phyloP scores from a whole-genome alignment of 1,140 invertebrate genomes.

The Heliothis subflexa region DNA sequence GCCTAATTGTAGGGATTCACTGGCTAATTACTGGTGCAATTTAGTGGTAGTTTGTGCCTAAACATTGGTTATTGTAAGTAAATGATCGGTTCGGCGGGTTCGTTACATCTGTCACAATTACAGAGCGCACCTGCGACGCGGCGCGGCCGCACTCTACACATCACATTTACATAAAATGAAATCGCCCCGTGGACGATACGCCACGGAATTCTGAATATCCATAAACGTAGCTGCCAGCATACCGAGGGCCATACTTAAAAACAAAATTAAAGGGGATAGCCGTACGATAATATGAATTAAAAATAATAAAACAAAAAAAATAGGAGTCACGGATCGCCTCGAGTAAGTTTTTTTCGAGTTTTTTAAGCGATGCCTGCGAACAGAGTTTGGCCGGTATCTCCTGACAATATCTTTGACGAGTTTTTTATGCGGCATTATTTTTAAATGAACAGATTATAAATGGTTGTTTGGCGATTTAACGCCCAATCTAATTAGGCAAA shows the following conservation, averaged over 20 bases:
- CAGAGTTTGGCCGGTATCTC: conserved; percentile 77
- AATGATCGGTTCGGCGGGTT: conserved; percentile 40
- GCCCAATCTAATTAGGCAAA: conserved; percentile 86
- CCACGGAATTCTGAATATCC: conserved; percentile 83
- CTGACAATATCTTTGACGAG: conserved; percentile 86
- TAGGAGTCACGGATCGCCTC: conserved; percentile 85
- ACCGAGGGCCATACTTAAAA: conserved; percentile 85
- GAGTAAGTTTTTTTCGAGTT: conserved; percentile 74
- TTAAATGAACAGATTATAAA: conserved; percentile 86
- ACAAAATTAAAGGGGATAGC: conserved; percentile 86
- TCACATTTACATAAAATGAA: conserved; percentile 82
- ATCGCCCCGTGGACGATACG: conserved; percentile 74
- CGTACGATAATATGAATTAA: conserved; percentile 86
- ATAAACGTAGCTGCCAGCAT: conserved; percentile 84
- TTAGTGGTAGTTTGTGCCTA: conserved; percentile 41
- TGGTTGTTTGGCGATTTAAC: conserved; percentile 85
- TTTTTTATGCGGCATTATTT: conserved; percentile 84
- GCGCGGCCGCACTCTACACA: conserved; percentile 42
- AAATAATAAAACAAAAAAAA: conserved; percentile 86
- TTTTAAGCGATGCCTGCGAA: conserved; percentile 80
- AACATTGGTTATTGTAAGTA: conserved; percentile 47
- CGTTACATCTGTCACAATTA: conserved; percentile 78
- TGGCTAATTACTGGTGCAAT: conserved; percentile 37
- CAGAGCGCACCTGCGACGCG: conserved; percentile 70
- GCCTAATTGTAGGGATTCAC: conserved; percentile 24